These are phyloP conservation scores for Drosophila koepferae DNA, from an alignment of 2,888 invertebrate genomes.

Conservation along the genomic window DNA sequence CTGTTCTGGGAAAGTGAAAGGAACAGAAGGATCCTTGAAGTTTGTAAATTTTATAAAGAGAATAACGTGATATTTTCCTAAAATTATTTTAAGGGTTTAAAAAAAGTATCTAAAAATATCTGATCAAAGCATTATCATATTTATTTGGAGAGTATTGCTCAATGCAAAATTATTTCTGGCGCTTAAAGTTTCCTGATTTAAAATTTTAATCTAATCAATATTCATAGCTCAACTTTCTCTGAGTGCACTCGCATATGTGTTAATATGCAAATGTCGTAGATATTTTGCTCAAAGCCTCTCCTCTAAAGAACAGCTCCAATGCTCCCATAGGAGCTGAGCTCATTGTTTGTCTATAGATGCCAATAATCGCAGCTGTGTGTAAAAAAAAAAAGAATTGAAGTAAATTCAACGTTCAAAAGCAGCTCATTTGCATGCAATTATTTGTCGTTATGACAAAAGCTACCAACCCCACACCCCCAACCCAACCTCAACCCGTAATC, in stretches of 20 bases:
- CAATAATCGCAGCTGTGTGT: constrained; percentile 20
- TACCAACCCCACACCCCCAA: not conserved
- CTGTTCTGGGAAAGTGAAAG: too few species aligned
- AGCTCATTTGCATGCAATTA: constrained; percentile 74
- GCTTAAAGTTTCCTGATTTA: not conserved
- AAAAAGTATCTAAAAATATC: too few species aligned
- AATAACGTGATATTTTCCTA: too few species aligned
- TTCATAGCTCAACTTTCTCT: not conserved
- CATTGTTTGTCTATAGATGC: constrained; percentile 10
- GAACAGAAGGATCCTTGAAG: too few species aligned
- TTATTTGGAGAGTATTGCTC: too few species aligned
- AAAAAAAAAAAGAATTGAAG: constrained; percentile 9
- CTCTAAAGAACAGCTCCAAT: not conserved
- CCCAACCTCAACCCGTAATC: not conserved
- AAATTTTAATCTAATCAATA: not conserved
- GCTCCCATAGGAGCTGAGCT: not conserved
- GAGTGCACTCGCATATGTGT: constrained; percentile 13
- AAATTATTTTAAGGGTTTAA: not conserved
- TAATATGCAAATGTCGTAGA: constrained; percentile 46
- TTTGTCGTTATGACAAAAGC: constrained; percentile 39
- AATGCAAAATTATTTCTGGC: too few species aligned
- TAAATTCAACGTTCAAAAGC: constrained; percentile 15
- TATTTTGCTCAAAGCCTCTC: not conserved
- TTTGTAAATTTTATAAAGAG: not conserved
- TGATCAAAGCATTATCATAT: too few species aligned